phyloP scores from a whole-genome alignment of 2,888 invertebrate species.

The Nephrotoma guestfalica region DNA sequence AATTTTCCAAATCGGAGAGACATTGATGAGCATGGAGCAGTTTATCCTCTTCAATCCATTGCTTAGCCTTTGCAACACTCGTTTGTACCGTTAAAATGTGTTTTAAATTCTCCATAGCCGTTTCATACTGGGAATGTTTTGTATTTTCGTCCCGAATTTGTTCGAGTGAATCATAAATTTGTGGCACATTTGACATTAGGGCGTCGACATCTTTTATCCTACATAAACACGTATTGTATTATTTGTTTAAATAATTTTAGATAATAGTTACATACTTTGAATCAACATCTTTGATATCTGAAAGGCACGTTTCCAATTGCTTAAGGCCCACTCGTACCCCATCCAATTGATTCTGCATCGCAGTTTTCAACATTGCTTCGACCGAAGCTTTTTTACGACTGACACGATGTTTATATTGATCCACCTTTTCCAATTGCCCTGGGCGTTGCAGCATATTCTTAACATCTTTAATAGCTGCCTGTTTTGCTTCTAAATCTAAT shows the following conservation, averaged over 20 bases:
- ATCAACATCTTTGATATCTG: conserved; percentile 65
- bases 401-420: conserved; percentile 29
- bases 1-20: conserved; percentile 88
- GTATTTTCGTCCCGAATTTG: conserved; percentile 85
- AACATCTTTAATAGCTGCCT: conserved; percentile 67
- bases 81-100: conserved; percentile 97
- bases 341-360: conserved; percentile 95
- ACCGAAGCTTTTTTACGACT: conserved; percentile 28
- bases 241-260: not conserved
- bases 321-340: conserved; percentile 88
- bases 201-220: conserved; percentile 66
- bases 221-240: conserved; percentile 12
- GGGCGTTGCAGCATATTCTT: conserved; percentile 88
- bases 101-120: conserved; percentile 95
- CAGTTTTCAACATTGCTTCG: conserved; percentile 66
- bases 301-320: conserved; percentile 71
- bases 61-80: conserved; percentile 86
- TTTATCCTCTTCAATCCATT: conserved; percentile 90
- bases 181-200: conserved; percentile 60
- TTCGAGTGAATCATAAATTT: conserved; percentile 64
- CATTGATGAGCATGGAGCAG: conserved; percentile 88
- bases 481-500: conserved; percentile 63
- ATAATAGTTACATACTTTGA: conserved; percentile 27
- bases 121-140: conserved; percentile 91
- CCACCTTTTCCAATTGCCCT: conserved; percentile 84